Evolutionary conservation across 2,113 vertebrate species (phyloP).

Genomic region (Chascanopsetta lugubris): DNA sequence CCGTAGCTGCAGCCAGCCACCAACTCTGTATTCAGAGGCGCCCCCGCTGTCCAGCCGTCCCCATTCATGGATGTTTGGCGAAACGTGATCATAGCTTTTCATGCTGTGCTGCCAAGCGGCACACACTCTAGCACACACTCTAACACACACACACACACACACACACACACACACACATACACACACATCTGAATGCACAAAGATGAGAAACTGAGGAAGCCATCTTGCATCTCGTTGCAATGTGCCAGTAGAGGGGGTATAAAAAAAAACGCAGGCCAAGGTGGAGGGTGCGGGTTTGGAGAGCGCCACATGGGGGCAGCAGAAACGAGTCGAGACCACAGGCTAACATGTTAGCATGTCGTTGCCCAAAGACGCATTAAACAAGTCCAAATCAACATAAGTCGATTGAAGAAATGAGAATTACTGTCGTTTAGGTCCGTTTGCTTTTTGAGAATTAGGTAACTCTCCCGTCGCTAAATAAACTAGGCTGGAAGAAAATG

Average conservation of each 20-base stretch:
- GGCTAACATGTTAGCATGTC: not conserved
- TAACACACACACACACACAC: slow-evolving; percentile 46
- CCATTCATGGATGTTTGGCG: slow-evolving; percentile 64
- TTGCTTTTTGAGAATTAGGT: no score
- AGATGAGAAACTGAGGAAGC: slow-evolving; percentile 45
- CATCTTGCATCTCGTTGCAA: slow-evolving; percentile 26
- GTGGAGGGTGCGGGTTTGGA: not conserved
- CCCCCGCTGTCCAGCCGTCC: slow-evolving; percentile 49
- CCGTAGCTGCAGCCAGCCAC: slow-evolving; percentile 50
- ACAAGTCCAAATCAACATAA: not conserved
- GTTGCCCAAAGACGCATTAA: not conserved
- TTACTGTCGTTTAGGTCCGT: not conserved
- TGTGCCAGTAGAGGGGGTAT: not conserved
- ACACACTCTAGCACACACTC: slow-evolving; percentile 44
- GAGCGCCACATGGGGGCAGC: not conserved
- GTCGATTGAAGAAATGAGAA: no score
- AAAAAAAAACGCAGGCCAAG: not conserved
- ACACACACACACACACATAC: slow-evolving; percentile 44
- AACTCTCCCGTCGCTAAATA: no score
- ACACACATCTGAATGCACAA: slow-evolving; percentile 60
- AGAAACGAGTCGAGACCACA: not conserved
- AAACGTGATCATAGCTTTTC: slow-evolving; percentile 71
- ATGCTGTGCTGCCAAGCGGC: slow-evolving; percentile 64
- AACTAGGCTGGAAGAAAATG: no score
- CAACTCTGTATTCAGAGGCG: slow-evolving; percentile 58